Evolutionary conservation across 1,140 invertebrate genomes (phyloP).

Genomic region (Luehdorfia chinensis): DNA sequence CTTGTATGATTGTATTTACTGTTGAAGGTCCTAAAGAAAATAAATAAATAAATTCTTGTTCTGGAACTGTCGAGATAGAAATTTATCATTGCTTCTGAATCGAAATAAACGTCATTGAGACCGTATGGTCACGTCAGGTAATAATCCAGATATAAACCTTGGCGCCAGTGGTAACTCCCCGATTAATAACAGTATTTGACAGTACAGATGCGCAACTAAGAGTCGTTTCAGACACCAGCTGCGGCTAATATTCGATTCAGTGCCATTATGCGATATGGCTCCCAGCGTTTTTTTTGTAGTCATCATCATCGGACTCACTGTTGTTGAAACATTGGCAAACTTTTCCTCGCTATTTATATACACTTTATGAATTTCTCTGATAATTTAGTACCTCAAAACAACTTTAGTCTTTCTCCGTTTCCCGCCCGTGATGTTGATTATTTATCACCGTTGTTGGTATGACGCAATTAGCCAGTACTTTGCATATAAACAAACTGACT

Average conservation of each 20-base stretch:
- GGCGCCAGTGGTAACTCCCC: conserved; percentile 28
- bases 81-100: neutral
- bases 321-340: neutral
- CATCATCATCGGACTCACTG: neutral
- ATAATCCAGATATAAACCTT: conserved; percentile 43
- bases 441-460: no score
- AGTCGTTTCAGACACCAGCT: conserved; percentile 11
- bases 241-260: conserved; percentile 17
- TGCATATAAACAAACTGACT: no score
- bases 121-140: conserved; percentile 31
- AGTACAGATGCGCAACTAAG: conserved; percentile 10
- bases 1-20: no score
- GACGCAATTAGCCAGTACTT: neutral
- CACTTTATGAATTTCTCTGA: neutral
- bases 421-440: neutral
- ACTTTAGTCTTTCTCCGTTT: neutral
- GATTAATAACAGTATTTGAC: conserved; percentile 27
- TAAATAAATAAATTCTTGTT: no score
- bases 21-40: no score
- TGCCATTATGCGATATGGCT: conserved; percentile 7
- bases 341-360: conserved; percentile 3
- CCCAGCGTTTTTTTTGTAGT: neutral
- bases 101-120: conserved; percentile 27
- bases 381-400: conserved; percentile 1
- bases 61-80: neutral